phyloP scores from a whole-genome alignment of 2,888 invertebrate species.

The Eilema sororculum region DNA sequence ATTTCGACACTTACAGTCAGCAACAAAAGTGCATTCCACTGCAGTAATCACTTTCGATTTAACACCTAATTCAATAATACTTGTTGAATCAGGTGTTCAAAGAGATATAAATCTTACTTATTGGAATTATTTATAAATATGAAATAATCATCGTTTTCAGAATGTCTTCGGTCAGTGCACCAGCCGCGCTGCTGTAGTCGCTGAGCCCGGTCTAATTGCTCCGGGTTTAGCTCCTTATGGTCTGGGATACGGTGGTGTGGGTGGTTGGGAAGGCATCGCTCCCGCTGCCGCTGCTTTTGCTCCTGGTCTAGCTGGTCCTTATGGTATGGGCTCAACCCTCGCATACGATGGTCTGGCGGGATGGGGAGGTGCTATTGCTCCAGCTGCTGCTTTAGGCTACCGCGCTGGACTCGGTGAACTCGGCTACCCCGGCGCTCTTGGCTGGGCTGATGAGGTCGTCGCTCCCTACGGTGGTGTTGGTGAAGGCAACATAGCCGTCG shows the following conservation, averaged over 20 bases:
- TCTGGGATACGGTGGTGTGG: neutral
- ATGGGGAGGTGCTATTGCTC: too few relatives aligned
- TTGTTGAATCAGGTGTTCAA: too few relatives aligned
- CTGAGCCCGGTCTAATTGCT: constrained; percentile 32
- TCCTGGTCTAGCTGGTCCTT: neutral
- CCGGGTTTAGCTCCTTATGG: constrained; percentile 5
- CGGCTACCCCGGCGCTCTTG: constrained; percentile 5
- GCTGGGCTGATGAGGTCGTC: neutral
- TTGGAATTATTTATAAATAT: too few relatives aligned
- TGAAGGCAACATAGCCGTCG: constrained; percentile 41
- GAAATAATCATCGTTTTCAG: too few relatives aligned
- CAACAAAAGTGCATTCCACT: too few relatives aligned
- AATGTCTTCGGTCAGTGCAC: constrained; percentile 11
- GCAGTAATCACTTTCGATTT: too few relatives aligned
- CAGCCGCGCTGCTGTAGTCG: constrained; percentile 45
- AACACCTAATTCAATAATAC: too few relatives aligned
- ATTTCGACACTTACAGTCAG: too few relatives aligned
- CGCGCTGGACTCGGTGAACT: constrained; percentile 25
- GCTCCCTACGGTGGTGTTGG: constrained; percentile 40
- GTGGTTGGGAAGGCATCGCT: neutral
- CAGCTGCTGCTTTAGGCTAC: neutral
- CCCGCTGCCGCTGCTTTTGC: neutral
- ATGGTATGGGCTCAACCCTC: constrained; percentile 5
- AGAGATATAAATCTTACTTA: too few relatives aligned
- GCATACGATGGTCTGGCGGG: constrained; percentile 10